Conservation (phyloP, 37 sponge, comb jelly and placozoan genomes). For the Petrosia ficiformis region DNA sequence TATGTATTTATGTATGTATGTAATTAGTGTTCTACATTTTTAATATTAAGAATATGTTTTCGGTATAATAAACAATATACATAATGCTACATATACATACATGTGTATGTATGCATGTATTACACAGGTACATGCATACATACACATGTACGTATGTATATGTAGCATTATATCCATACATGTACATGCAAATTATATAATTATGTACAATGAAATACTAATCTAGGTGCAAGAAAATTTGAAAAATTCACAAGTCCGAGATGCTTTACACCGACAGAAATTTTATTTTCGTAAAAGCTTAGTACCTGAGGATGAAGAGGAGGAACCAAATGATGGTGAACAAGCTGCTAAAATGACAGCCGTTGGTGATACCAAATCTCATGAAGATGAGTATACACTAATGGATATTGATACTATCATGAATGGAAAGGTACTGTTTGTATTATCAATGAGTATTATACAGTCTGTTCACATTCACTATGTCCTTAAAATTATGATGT, state of each 20-base stretch:
- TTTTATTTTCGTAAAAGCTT: slow-evolving; percentile 87
- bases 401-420: slow-evolving; percentile 87
- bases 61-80: too few relatives aligned
- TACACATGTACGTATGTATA: too few relatives aligned
- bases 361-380: slow-evolving; percentile 6
- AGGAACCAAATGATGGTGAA: neutral
- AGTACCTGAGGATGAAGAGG: slow-evolving; percentile 47
- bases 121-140: neutral
- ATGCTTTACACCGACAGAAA: slow-evolving; percentile 69
- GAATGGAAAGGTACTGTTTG: slow-evolving; percentile 77
- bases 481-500: too few relatives aligned
- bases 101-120: neutral
- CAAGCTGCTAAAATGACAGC: neutral
- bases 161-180: too few relatives aligned
- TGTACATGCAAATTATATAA: too few relatives aligned
- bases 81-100: neutral
- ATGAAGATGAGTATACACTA: slow-evolving; percentile 59
- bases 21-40: too few relatives aligned
- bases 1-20: too few relatives aligned
- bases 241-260: slow-evolving; percentile 62
- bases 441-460: too few relatives aligned
- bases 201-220: too few relatives aligned
- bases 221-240: slow-evolving; percentile 85
- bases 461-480: too few relatives aligned
- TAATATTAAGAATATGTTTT: too few relatives aligned